Evolutionary conservation across 2,888 invertebrate species (phyloP).

Genomic region (Eremobia ochroleuca): DNA sequence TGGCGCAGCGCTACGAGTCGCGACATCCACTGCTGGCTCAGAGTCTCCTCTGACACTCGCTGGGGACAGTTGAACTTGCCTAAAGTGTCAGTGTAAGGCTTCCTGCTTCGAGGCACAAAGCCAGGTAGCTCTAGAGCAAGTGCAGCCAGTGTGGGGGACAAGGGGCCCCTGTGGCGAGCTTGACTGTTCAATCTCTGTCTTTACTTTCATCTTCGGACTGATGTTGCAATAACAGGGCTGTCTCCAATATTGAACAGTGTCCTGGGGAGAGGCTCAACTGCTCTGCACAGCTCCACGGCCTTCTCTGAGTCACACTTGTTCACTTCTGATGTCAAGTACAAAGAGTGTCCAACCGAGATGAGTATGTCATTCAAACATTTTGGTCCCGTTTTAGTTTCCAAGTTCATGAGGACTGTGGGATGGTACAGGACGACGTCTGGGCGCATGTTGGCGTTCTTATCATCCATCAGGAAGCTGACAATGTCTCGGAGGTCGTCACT

Average conservation of each 20-base stretch:
- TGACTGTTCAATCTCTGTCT: conserved; percentile 67
- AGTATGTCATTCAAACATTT: conserved; percentile 78
- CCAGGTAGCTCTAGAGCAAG: conserved; percentile 88
- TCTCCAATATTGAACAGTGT: conserved; percentile 73
- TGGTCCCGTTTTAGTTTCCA: conserved; percentile 76
- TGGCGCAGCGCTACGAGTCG: conserved; percentile 89
- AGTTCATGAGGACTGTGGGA: conserved; percentile 86
- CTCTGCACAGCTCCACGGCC: conserved; percentile 80
- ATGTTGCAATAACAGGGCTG: conserved; percentile 86
- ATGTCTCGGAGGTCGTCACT: conserved; percentile 85
- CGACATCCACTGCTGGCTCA: conserved; percentile 91
- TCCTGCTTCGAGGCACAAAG: conserved; percentile 85
- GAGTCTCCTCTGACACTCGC: conserved; percentile 89
- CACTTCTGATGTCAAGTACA: conserved; percentile 71
- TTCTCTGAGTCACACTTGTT: conserved; percentile 89
- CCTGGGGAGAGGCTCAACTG: conserved; percentile 81
- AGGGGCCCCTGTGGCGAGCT: conserved; percentile 70
- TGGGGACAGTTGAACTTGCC: conserved; percentile 83
- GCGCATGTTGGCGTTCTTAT: conserved; percentile 77
- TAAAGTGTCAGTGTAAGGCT: conserved; percentile 77
- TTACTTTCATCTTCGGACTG: conserved; percentile 73
- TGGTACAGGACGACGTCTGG: conserved; percentile 87
- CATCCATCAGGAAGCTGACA: conserved; percentile 81
- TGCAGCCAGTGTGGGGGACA: conserved; percentile 88
- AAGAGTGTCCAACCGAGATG: conserved; percentile 70